Evolutionary conservation across 2,888 invertebrate species (phyloP), one percentile per base, ranked within the genome.

Genomic region (Cephonodes hylas): DNA sequence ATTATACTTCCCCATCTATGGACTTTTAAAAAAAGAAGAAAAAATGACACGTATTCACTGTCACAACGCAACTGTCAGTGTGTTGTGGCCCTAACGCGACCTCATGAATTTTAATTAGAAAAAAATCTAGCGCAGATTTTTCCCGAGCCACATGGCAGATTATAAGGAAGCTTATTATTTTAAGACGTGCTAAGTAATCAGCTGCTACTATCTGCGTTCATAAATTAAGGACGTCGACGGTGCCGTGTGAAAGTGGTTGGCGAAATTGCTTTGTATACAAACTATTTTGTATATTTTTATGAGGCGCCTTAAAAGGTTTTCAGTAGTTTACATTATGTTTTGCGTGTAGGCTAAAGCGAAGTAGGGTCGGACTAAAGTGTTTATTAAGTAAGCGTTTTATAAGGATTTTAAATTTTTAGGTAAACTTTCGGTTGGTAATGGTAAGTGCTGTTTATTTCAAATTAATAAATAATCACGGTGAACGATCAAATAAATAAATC

Each of bases 151-250:
- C 34, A 62, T 18, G 53, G 64, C 65, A 73, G 67, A 79, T 76
- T 78, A 78, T 75, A 72, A 77, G 69, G 67, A 63, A 73, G 67
- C 70, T 75, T 75, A 78, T 76, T 75, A 79, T 76, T 77, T 74
- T 72, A 75, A 73, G 73, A 70, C 67, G 27, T 64, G 63, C 67
- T 74, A 75, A 77, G 80, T 82, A 77, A 80, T 82, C 80, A 77
- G 72, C 65, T 75, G 74, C 66, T 79, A 79, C 77, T 76, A 78
- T 79, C 75, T 72, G 72, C 79, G 75, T 76, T 77, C 79, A 81
- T 84, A 79, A 80, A 81, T 79, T 63, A 56, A 56, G 27, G 18
- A 45, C 23, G 27, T 18, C 25, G 2, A 10, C 18, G 42, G 58
- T 44, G 42, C 53, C 42, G 56, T 42, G n/a, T 31, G 31, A 10